Evolutionary conservation across 2,797 vertebrate species (phyloP).

Genomic region (Amphiprion clarkii): DNA sequence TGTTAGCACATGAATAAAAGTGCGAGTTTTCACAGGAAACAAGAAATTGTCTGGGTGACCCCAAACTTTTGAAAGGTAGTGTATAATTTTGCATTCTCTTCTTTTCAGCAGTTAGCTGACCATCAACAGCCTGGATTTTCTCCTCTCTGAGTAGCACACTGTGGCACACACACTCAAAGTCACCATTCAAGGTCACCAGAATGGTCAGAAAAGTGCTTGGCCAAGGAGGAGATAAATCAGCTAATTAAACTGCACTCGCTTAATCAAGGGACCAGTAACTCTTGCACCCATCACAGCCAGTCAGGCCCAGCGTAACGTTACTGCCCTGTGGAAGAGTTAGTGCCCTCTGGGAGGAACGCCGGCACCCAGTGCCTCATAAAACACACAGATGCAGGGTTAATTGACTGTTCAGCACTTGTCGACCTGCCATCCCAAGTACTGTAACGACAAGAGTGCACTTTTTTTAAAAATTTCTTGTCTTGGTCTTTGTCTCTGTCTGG

Average conservation of each 20-base stretch:
- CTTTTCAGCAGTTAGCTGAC: slow-evolving; percentile 8
- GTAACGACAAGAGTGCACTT: slow-evolving; percentile 88
- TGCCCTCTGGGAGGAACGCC: slow-evolving; percentile 83
- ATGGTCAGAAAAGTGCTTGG: slow-evolving; percentile 82
- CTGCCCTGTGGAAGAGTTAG: slow-evolving; percentile 93
- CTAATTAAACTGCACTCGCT: slow-evolving; percentile 94
- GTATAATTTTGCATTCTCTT: not conserved
- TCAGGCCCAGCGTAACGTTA: slow-evolving; percentile 87
- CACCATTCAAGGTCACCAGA: slow-evolving; percentile 90
- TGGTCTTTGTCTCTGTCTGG: slow-evolving; percentile 73
- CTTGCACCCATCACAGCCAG: slow-evolving; percentile 85
- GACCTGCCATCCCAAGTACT: slow-evolving; percentile 87
- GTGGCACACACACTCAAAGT: slow-evolving; percentile 54
- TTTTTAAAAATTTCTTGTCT: slow-evolving; percentile 27
- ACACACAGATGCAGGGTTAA: slow-evolving; percentile 99
- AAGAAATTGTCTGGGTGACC: too few relatives aligned
- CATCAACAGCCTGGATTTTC: slow-evolving; percentile 8
- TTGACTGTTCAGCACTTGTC: slow-evolving; percentile 95
- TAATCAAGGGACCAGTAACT: slow-evolving; percentile 89
- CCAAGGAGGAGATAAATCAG: slow-evolving; percentile 94
- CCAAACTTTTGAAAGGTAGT: too few relatives aligned
- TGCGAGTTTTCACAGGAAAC: too few relatives aligned
- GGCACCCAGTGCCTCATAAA: slow-evolving; percentile 92
- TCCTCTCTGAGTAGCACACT: not conserved
- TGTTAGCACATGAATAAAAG: too few relatives aligned